Evolutionary conservation across 2,113 vertebrate species (phyloP).

Genomic region (Alces alces): DNA sequence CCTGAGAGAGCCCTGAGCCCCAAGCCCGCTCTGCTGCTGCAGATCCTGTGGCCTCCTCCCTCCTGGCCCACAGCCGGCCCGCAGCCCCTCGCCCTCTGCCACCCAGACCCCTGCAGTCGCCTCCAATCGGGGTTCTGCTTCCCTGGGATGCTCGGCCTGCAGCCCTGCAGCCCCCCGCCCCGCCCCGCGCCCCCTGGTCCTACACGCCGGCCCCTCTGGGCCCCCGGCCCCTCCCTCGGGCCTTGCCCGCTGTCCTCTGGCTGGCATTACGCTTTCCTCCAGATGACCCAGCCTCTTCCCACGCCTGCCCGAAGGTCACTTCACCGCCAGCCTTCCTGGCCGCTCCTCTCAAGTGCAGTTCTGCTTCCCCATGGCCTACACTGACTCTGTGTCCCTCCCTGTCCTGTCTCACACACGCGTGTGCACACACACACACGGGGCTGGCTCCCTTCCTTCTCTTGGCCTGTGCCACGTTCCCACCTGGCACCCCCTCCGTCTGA

Average conservation of each 20-base stretch:
- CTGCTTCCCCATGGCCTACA: fast-evolving
- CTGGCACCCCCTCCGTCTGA: not conserved
- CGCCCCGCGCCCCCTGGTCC: fast-evolving
- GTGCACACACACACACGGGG: fast-evolving
- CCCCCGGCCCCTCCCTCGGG: not conserved
- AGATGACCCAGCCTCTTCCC: not conserved
- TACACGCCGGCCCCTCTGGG: not conserved
- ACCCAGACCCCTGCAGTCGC: not conserved
- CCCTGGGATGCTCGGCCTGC: not conserved
- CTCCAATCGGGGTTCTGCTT: not conserved
- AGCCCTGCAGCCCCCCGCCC: not conserved
- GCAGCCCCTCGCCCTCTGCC: not conserved
- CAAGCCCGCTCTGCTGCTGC: fast-evolving
- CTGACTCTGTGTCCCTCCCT: not conserved
- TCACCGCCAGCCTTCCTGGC: not conserved
- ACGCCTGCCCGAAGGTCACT: not conserved
- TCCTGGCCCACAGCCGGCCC: not conserved
- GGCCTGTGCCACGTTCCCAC: not conserved
- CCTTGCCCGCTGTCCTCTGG: fast-evolving
- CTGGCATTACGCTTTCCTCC: not conserved
- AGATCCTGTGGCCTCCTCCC: not conserved
- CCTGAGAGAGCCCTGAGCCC: not conserved
- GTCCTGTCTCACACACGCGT: not conserved
- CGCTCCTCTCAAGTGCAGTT: fast-evolving
- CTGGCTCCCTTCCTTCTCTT: not conserved